Percentiles rank a stretch among this genome's conserved stretches.
These are phyloP conservation scores for Chaetophractus vellerosus DNA, from an alignment of 2,797 vertebrate genomes.

Conservation along the genomic window DNA sequence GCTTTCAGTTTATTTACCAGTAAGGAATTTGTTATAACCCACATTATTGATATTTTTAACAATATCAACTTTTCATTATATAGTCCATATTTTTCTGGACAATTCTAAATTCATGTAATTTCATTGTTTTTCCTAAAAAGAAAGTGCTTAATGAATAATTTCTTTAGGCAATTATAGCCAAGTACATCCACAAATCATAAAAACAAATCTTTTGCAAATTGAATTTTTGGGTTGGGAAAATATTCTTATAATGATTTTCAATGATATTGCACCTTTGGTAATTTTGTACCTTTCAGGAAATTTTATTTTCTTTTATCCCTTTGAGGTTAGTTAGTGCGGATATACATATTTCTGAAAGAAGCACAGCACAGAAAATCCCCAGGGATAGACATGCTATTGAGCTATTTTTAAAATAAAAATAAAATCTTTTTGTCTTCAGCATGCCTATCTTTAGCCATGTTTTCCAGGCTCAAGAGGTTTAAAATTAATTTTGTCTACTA, in stretches of 20 bases:
- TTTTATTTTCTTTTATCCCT: slow-evolving; percentile 40
- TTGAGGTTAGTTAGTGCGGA: slow-evolving; percentile 1
- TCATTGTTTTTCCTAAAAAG: slow-evolving; percentile 61
- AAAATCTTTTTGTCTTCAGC: not conserved
- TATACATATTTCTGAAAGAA: slow-evolving; percentile 54
- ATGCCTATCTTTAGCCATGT: slow-evolving; percentile 60
- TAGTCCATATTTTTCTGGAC: slow-evolving; percentile 23
- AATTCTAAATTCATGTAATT: slow-evolving; percentile 59
- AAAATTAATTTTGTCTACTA: slow-evolving; percentile 27
- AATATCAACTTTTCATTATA: slow-evolving; percentile 56
- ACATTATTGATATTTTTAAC: not conserved
- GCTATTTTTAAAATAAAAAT: slow-evolving; percentile 36
- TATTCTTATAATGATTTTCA: slow-evolving; percentile 40
- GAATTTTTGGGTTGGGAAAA: slow-evolving; percentile 9
- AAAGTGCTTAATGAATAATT: slow-evolving; percentile 17
- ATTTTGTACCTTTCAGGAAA: slow-evolving; percentile 52
- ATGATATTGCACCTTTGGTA: not conserved
- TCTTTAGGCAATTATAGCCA: slow-evolving; percentile 54
- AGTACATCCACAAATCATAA: slow-evolving; percentile 3
- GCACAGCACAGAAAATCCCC: not conserved
- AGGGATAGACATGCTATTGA: not conserved
- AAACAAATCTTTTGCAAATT: slow-evolving; percentile 40
- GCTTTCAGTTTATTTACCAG: slow-evolving; percentile 48
- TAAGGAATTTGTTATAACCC: not conserved
- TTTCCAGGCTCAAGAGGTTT: slow-evolving; percentile 65